phyloP scores from a whole-genome alignment of 2,113 vertebrate genomes.

The Electrona antarctica region DNA sequence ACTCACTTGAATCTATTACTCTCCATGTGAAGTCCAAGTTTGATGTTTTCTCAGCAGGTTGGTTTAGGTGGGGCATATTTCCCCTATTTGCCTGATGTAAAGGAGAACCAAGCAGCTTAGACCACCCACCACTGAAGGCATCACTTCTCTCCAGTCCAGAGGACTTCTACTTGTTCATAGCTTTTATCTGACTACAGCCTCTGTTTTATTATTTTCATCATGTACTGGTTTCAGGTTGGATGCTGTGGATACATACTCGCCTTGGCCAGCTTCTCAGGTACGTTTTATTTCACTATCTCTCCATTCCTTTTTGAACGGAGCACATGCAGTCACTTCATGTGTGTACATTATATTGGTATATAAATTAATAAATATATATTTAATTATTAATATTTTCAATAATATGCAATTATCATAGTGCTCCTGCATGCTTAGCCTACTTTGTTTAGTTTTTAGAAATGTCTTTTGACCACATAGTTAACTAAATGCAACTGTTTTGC shows the following conservation, averaged over 20 bases:
- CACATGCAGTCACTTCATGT: background rate
- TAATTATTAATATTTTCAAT: background rate
- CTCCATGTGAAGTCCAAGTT: too few species aligned
- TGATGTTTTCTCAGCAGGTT: too few species aligned
- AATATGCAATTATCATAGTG: background rate
- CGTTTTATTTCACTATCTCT: constrained; percentile 15
- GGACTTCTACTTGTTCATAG: background rate
- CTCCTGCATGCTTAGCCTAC: background rate
- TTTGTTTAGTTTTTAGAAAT: background rate
- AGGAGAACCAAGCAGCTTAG: background rate
- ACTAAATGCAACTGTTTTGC: constrained; percentile 53
- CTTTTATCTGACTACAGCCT: background rate
- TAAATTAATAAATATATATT: background rate
- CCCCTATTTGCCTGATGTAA: constrained; percentile 50
- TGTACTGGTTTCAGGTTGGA: constrained; percentile 64
- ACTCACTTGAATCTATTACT: too few species aligned
- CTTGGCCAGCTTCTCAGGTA: constrained; percentile 71
- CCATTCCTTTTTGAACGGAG: background rate
- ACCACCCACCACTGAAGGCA: too few species aligned
- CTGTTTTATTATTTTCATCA: constrained; percentile 33
- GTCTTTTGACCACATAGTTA: constrained; percentile 14
- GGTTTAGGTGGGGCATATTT: background rate
- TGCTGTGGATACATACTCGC: constrained; percentile 43
- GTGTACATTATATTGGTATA: background rate
- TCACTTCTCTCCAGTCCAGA: background rate